phyloP scores from a whole-genome alignment of 2,113 vertebrate genomes.

The Phalacrocorax carbo region DNA sequence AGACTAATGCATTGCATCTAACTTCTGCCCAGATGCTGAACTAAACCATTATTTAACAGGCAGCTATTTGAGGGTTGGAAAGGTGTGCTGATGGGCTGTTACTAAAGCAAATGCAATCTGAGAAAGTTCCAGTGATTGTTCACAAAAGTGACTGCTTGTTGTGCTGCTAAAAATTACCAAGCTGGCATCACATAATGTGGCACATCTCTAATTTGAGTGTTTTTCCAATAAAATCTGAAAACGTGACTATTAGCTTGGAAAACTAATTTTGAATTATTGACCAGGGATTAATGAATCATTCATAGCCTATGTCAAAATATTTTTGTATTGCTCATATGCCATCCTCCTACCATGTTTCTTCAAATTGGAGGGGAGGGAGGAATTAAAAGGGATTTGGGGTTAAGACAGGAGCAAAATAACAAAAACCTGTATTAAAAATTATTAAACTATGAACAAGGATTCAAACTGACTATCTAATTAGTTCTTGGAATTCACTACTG shows the following conservation, averaged over 20 bases:
- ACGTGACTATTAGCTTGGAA: background rate
- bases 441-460: background rate
- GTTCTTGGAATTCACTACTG: constrained; percentile 18
- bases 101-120: background rate
- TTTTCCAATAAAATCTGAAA: background rate
- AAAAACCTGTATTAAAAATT: background rate
- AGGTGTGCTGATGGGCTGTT: background rate
- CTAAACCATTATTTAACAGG: background rate
- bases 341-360: background rate
- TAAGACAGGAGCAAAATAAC: background rate
- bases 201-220: background rate
- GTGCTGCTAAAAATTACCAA: background rate
- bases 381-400: background rate
- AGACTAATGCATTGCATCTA: background rate
- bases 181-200: background rate
- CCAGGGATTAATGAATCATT: background rate
- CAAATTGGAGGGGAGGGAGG: background rate
- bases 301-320: background rate
- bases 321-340: background rate
- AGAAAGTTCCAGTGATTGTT: background rate
- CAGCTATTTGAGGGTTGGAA: background rate
- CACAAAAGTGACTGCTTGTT: background rate
- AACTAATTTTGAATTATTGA: background rate
- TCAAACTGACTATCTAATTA: constrained; percentile 9
- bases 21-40: background rate